Evolutionary conservation across 2,113 vertebrate genomes (phyloP), one percentile per base, ranked within the genome.

Genomic region (Dasyornis broadbenti): DNA sequence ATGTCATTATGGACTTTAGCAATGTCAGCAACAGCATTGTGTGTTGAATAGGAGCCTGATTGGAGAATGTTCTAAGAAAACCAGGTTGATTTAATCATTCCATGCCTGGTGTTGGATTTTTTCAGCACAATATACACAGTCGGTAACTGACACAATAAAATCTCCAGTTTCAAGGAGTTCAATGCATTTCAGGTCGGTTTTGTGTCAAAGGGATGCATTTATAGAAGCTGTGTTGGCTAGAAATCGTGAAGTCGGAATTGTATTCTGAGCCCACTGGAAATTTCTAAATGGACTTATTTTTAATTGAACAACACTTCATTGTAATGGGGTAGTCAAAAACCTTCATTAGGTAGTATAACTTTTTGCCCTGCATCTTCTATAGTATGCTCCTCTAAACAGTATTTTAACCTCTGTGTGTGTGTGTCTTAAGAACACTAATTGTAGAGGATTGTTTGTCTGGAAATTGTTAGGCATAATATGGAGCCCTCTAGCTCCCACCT

Each of bases 171-270:
- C 91, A 86, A 95, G 56, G 35, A 71, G 35, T 89, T 97, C 92
- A 94, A 95, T 95, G 95, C 63, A 91, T 97, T 97, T 95, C 86
- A 91, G 93, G 93, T 96, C 42, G 53, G 14, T 96, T 97, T 89
- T 75, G 64, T 97, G 92, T 96, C 96, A 97, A 94, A 97, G n/a
- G 71, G 47, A 71, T 95, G 90, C 88, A 92, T 95, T 97, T 92
- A 95, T 69, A 97, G 71, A 96, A 96, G 90, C 76, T 85, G 40
- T 77, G 50, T 69, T 96, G 92, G 75, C 30, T 86, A 86, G 61
- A 93, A 97, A 86, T 72, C 11, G 23, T 70, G 68, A 76, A 95
- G 70, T 78, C 45, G 30, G 73, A 93, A 95, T 61, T 81, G 9
- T 91, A 82, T 89, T 97, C 94, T 91, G 70, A 92, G 76, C 64